These are phyloP conservation scores for Dinomys branickii DNA, from an alignment of 2,113 vertebrate species.

Conservation along the genomic window DNA sequence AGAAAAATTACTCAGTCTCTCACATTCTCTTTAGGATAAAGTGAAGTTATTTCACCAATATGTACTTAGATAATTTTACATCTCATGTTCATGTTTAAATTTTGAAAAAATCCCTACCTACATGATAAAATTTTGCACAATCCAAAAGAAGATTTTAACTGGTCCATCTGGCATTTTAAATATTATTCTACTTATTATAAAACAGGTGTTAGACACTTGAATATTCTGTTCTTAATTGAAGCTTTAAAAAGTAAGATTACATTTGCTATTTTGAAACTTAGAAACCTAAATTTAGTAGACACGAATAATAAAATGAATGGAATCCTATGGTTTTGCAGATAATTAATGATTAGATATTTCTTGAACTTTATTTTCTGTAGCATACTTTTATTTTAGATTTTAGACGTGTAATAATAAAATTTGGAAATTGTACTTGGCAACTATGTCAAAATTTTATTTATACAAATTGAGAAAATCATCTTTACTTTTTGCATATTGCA, in stretches of 20 bases:
- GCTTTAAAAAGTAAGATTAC: slow-evolving; percentile 50
- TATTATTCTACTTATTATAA: slow-evolving; percentile 70
- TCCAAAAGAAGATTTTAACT: slow-evolving; percentile 80
- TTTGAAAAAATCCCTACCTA: slow-evolving; percentile 4
- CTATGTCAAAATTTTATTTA: slow-evolving; percentile 3
- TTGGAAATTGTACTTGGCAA: not conserved
- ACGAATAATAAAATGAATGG: slow-evolving; percentile 23
- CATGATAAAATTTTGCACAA: slow-evolving; percentile 65
- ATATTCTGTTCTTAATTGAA: slow-evolving; percentile 70
- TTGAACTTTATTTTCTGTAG: not conserved
- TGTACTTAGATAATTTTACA: slow-evolving; percentile 51
- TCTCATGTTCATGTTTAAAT: slow-evolving; percentile 52
- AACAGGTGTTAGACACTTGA: slow-evolving; percentile 73
- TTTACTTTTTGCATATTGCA: not conserved
- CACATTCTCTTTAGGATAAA: not conserved
- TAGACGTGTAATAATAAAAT: not conserved
- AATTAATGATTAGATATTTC: slow-evolving; percentile 12
- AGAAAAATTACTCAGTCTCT: not conserved
- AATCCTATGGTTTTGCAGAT: not conserved
- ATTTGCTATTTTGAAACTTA: slow-evolving; percentile 68
- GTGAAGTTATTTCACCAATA: slow-evolving; percentile 43
- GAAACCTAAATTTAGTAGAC: slow-evolving; percentile 44
- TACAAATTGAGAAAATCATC: not conserved
- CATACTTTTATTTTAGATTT: not conserved
- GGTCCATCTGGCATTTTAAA: slow-evolving; percentile 76